Evolutionary conservation across 2,113 vertebrate species (phyloP).

Genomic region (Tretioscincus oriximinensis): DNA sequence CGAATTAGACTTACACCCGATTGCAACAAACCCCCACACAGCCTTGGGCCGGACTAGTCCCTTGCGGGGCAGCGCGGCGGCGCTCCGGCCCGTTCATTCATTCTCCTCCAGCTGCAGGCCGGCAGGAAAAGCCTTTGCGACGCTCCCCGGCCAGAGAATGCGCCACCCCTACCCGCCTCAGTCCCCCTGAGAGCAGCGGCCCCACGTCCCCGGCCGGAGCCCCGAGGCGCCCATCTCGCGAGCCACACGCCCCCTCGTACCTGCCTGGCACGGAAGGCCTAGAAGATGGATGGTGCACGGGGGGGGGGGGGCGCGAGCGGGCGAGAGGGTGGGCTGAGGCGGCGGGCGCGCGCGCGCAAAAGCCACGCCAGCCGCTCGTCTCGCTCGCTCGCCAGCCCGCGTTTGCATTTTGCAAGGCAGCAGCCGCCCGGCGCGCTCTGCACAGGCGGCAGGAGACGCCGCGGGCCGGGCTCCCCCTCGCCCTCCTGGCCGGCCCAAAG

Average conservation of each 20-base stretch:
- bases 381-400: too few relatives aligned
- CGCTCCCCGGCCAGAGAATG: not conserved
- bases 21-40: not conserved
- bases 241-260: not conserved
- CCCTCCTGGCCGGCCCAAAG: not conserved
- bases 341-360: too few relatives aligned
- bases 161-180: too few relatives aligned
- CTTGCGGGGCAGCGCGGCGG: not conserved
- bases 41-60: not conserved
- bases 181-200: not conserved
- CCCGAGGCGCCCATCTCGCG: not conserved
- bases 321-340: too few relatives aligned
- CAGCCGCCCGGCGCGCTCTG: not conserved
- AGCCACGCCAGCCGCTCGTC: too few relatives aligned
- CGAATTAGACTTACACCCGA: not conserved
- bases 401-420: too few relatives aligned
- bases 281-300: not conserved
- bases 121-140: not conserved
- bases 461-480: not conserved
- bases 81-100: not conserved
- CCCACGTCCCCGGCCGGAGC: not conserved
- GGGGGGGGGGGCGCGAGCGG: not conserved
- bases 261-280: slow-evolving; percentile 6
- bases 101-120: slow-evolving; percentile 11
- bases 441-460: not conserved